Evolutionary conservation across 2,888 invertebrate species (phyloP).

Genomic region (Notodonta dromedarius): DNA sequence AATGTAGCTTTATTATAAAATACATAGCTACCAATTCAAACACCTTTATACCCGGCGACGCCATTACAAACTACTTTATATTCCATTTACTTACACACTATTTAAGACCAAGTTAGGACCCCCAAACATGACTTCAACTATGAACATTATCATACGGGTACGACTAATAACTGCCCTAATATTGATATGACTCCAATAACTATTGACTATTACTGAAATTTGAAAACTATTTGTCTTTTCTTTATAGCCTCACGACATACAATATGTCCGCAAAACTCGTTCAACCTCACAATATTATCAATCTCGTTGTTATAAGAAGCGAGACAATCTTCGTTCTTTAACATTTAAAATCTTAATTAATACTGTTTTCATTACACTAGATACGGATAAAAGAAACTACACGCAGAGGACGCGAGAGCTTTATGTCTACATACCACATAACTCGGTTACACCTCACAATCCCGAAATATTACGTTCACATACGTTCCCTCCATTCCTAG

Average conservation of each 20-base stretch:
- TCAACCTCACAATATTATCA: constrained; percentile 24
- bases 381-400: constrained; percentile 59
- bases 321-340: constrained; percentile 42
- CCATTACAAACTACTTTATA: constrained; percentile 14
- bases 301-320: constrained; percentile 45
- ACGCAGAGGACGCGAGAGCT: constrained; percentile 44
- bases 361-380: constrained; percentile 58
- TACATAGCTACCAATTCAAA: neutral
- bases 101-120: constrained; percentile 29
- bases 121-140: constrained; percentile 42
- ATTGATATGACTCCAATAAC: constrained; percentile 73
- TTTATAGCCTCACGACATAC: constrained; percentile 40
- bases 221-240: constrained; percentile 63
- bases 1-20: no score
- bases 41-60: constrained; percentile 9
- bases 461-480: constrained; percentile 40
- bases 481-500: constrained; percentile 33
- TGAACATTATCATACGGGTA: constrained; percentile 37
- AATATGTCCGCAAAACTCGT: constrained; percentile 12
- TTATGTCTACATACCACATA: constrained; percentile 1
- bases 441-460: constrained; percentile 33
- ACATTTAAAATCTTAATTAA: constrained; percentile 63
- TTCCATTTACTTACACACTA: constrained; percentile 10
- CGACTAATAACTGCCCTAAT: constrained; percentile 50
- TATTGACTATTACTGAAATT: constrained; percentile 68